Evolutionary conservation across 2,888 invertebrate species (phyloP), one percentile per base, ranked within the genome.

Genomic region (Liopterus haemorrhoidalis): DNA sequence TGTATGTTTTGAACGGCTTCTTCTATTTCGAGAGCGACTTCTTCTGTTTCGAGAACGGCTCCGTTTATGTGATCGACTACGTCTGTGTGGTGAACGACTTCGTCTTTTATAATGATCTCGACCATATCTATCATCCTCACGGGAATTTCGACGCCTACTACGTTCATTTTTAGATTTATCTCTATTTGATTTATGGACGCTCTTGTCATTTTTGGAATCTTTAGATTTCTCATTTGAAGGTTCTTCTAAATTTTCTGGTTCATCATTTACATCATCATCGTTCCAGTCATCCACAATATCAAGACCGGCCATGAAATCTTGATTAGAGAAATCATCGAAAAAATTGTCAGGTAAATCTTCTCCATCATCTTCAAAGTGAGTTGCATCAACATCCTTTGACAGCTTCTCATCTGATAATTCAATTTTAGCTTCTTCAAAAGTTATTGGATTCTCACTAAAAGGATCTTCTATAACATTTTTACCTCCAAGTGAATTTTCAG

Each of bases 301-400:
- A 37, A 69, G 54, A 20, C 68, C 68, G 45, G 63, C 67, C 60
- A 69, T 66, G 50, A 69, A 69, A 49, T 68, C 69, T 46, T 66
- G 60, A 53, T 67, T 67, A 21, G 63, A 58, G 44, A 69, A 68
- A 50, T 67, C 68, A 54, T 69, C 69, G 46, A 68, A 69, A 49
- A 69, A 68, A 53, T 67, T 67, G 3, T 59, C 60, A 6, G 68
- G 68, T 3, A 69, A 58, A 54, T 67, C 68, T 47, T 67, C 68
- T 28, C 62, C 63, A 20, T 59, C 60, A 40, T 54, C 54, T 25
- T 55, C 52, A n/a, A n/a, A n/a, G n/a, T n/a, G n/a, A n/a, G n/a
- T n/a, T n/a, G n/a, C n/a, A n/a, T n/a, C n/a, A 24, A 24, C 25
- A 24, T 24, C 25, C 25, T n/a, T 11, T n/a, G 11, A n/a, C 11